phyloP scores from a whole-genome alignment of 64 coral and sea anemone genomes.

The Montipora sp. region DNA sequence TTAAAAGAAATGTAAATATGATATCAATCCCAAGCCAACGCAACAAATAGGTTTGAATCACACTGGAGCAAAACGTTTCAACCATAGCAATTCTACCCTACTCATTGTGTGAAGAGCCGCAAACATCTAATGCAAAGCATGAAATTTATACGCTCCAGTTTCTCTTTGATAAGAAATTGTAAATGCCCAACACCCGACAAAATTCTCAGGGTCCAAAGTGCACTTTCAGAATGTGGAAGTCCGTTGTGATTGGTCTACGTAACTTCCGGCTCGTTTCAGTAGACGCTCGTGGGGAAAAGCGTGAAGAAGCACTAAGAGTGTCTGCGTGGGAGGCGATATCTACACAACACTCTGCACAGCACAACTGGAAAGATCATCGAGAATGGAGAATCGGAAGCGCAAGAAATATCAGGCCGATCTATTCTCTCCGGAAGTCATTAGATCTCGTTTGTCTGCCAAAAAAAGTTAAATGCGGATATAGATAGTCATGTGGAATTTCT shows the following conservation, averaged over 20 bases:
- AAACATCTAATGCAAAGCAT: no score
- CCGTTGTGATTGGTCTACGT: neutral
- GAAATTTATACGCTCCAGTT: no score
- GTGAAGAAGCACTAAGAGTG: neutral
- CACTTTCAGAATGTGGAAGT: neutral
- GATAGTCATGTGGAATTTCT: neutral
- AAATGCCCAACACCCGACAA: neutral
- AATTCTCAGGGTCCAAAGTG: neutral
- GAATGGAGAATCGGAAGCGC: neutral
- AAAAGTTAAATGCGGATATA: neutral
- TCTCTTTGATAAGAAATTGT: no score
- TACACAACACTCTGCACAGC: no score
- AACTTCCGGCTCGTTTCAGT: neutral
- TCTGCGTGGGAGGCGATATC: neutral
- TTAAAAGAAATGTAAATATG: no score
- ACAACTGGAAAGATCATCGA: neutral
- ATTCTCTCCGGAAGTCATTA: neutral
- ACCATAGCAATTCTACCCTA: no score
- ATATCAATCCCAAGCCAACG: no score
- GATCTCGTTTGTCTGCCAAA: neutral
- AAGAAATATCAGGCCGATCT: neutral
- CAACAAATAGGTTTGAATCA: no score
- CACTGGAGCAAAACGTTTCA: no score
- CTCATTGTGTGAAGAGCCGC: no score
- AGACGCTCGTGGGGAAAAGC: neutral